Base-by-base conservation (phyloP, 92 coral and sea anemone genomes). In the Parazoanthus atlanticus region DNA sequence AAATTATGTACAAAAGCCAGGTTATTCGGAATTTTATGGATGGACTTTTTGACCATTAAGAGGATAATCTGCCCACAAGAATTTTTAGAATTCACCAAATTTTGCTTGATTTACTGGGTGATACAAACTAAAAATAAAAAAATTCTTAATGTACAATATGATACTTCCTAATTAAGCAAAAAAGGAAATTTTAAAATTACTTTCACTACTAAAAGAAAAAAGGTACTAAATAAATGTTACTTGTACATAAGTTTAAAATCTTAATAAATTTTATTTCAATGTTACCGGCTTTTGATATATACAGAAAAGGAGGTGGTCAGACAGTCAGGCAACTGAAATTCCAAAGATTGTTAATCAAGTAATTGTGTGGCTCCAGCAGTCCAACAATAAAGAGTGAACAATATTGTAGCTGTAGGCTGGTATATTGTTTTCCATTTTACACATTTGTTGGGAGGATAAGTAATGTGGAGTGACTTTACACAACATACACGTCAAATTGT, bases 21-120 rank as follows among this genome's bases (percentile, higher is more conserved):
- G 66, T 66, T 43, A 33, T 82, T 29, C 38, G 5, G 38, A 49
- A 29, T 29, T 49, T 32, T 80, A 21, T 52, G n/a, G 6, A 26
- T 38, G 25, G 34, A 67, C 5, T 6, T 40, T 67, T 82, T 82
- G 76, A 66, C 86, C 56, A 16, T 29, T 33, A 54, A 82, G 19
- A 38, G 13, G 74, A n/a, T 65, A 65, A 82, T 78, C 12, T 38
- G 15, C 33, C 75, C 86, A 40, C 77, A 67, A 67, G 13, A 82
- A 67, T 36, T 36, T 34, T 82, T 34, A 8, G 28, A 66, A 67
- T 66, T 67, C 6, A 49, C 9, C 11, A 41, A 65, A 17, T 16
- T 56, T 36, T 17, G 36, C 71, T 28, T 25, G 5, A 17, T 3
- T 10, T 72, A 30, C 23, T 72, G 8, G 61, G 66, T 3, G 54